phyloP scores from a whole-genome alignment of 1,140 invertebrate species.

The Marisa cornuarietis region DNA sequence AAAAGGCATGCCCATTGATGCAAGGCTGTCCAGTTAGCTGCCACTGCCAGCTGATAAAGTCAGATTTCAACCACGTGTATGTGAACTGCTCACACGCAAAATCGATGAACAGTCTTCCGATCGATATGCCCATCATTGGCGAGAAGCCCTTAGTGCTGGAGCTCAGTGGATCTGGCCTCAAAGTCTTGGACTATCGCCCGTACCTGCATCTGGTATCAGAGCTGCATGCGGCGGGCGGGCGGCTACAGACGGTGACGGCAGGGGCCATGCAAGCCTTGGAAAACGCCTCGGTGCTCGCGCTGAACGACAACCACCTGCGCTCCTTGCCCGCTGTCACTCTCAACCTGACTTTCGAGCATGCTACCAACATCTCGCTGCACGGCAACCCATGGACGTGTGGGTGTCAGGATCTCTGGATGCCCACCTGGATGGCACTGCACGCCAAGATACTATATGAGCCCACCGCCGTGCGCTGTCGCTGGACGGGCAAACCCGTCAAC shows the following conservation, averaged over 20 bases:
- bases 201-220: conserved; percentile 25
- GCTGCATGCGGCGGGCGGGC: conserved; percentile 19
- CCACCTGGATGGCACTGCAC: conserved; percentile 27
- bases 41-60: conserved; percentile 15
- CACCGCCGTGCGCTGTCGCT: conserved; percentile 22
- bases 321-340: conserved; percentile 23
- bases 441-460: conserved; percentile 4
- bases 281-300: conserved; percentile 26
- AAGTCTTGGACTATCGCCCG: conserved; percentile 20
- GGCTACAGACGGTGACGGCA: conserved; percentile 21
- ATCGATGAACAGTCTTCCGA: conserved; percentile 20
- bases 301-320: conserved; percentile 31
- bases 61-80: background rate
- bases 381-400: conserved; percentile 34
- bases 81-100: conserved; percentile 23
- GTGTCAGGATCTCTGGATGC: conserved; percentile 32
- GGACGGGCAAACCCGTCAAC: conserved; percentile 21
- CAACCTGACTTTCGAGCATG: conserved; percentile 24
- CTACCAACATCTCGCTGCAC: conserved; percentile 30
- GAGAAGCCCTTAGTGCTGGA: conserved; percentile 13
- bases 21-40: conserved; percentile 25
- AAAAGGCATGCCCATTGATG: conserved; percentile 8
- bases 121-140: conserved; percentile 8
- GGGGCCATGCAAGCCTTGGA: conserved; percentile 28
- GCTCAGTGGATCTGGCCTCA: conserved; percentile 21